Evolutionary conservation across 2,888 invertebrate species (phyloP), one percentile per base, ranked within the genome.

Genomic region (Drosophila pseudotalamancana): DNA sequence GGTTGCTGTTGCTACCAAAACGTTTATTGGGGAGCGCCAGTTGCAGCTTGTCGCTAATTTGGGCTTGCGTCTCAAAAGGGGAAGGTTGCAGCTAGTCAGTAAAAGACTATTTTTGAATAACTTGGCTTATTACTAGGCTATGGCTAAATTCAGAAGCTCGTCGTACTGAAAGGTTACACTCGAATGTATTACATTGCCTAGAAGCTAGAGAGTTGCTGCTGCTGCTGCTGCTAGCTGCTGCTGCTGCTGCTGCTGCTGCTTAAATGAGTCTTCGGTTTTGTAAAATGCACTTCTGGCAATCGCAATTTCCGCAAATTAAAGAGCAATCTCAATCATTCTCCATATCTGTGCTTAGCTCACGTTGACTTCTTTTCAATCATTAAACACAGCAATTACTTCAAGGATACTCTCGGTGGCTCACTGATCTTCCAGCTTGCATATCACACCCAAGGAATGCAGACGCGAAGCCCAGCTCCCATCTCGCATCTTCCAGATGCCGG

Each of bases 241-340:
- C 1, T 25, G 25, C 25, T 16, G 12, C 0, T 31, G 48, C 19
- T 31, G 8, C 32, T 27, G 25, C 2, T 31, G 8, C 32, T 27
- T 19, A 3, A 29, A 19, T 23, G 6, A 16, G 9, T n/a, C 29
- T 21, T 23, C 25, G 48, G 34, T 35, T 25, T 16, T 48, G 34
- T 25, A 21, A 42, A 50, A 39, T 16, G n/a, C 54, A 55, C 55
- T 63, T 23, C 21, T 39, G 63, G 51, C 55, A 32, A 56, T 63
- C 55, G 59, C 84, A 84, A 81, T 81, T 81, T 81, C 81, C 81
- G 81, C 81, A 81, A 81, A 81, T 81, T 81, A 81, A 84, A 77
- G 60, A 76, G 69, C 75, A 72, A 84, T 81, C 75, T 84, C 78
- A 84, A 80, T 77, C 72, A 72, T 77, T 75, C 81, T 45, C 60